Conservation (phyloP, 2,888 invertebrate genomes). For the Ganaspis brasiliensis region DNA sequence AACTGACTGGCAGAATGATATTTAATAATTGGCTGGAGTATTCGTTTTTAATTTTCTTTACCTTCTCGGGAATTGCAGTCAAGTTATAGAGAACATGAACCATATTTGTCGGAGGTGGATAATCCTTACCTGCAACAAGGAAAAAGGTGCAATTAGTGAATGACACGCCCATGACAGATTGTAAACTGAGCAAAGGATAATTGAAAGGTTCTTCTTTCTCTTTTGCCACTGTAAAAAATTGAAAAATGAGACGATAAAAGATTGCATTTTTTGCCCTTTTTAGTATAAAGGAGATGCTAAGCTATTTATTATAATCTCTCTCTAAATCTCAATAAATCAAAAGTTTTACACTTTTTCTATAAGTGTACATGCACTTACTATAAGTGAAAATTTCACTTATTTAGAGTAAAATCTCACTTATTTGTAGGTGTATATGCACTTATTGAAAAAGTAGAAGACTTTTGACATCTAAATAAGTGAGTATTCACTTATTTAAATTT, state of each 20-base stretch:
- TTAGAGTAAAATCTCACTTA: too few species aligned
- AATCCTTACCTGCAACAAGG: slow-evolving; percentile 74
- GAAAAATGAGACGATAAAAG: background rate
- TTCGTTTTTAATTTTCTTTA: slow-evolving; percentile 55
- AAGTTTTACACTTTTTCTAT: too few species aligned
- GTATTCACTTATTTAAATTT: too few species aligned
- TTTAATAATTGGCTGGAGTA: slow-evolving; percentile 12
- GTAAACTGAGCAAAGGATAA: slow-evolving; percentile 47
- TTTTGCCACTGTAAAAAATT: background rate
- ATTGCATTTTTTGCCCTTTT: background rate
- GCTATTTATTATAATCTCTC: background rate
- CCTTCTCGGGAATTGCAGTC: slow-evolving; percentile 56
- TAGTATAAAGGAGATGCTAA: slow-evolving; percentile 48
- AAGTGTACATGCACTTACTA: too few species aligned
- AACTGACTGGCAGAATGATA: background rate
- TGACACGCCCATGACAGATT: slow-evolving; percentile 53
- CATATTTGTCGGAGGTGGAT: slow-evolving; percentile 48
- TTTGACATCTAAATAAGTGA: too few species aligned
- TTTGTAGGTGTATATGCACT: too few species aligned
- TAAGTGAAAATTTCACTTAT: too few species aligned
- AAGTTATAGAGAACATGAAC: slow-evolving; percentile 4
- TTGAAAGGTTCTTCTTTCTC: slow-evolving; percentile 56
- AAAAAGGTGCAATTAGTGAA: slow-evolving; percentile 58
- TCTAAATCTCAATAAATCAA: background rate
- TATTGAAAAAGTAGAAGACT: too few species aligned